phyloP scores from a whole-genome alignment of 2,888 invertebrate genomes.

The Timema podura region DNA sequence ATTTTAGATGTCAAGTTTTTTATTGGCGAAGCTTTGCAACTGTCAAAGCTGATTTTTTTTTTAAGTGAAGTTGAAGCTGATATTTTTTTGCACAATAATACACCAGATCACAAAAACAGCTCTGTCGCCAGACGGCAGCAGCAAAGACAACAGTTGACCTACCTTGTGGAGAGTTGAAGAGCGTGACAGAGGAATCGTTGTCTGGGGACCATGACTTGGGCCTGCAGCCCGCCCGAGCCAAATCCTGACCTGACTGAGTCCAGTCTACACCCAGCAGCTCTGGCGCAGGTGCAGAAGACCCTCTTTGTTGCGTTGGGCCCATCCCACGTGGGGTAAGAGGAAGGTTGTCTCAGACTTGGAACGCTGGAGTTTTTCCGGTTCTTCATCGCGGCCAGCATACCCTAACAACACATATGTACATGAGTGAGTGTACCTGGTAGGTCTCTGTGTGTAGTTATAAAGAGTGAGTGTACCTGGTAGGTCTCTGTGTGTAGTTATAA shows the following conservation, averaged over 20 bases:
- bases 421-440: no score
- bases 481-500: no score
- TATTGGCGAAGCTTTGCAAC: no score
- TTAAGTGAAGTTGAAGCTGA: no score
- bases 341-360: conserved; percentile 88
- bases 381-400: conserved; percentile 94
- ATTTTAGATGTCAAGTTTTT: no score
- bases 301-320: conserved; percentile 23
- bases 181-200: conserved; percentile 56
- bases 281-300: conserved; percentile 32
- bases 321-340: conserved; percentile 52
- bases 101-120: no score
- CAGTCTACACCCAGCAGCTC: conserved; percentile 39
- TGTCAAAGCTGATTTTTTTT: no score
- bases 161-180: conserved; percentile 38
- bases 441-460: no score
- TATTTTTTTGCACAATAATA: no score
- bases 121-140: no score
- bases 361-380: conserved; percentile 89
- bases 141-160: no score
- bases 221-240: conserved; percentile 45
- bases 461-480: no score
- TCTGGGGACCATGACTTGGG: conserved; percentile 75
- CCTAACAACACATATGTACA: conserved; percentile 41
- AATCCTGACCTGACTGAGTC: conserved; percentile 40